phyloP scores from a whole-genome alignment of 2,113 vertebrate species.

The Origma solitaria region DNA sequence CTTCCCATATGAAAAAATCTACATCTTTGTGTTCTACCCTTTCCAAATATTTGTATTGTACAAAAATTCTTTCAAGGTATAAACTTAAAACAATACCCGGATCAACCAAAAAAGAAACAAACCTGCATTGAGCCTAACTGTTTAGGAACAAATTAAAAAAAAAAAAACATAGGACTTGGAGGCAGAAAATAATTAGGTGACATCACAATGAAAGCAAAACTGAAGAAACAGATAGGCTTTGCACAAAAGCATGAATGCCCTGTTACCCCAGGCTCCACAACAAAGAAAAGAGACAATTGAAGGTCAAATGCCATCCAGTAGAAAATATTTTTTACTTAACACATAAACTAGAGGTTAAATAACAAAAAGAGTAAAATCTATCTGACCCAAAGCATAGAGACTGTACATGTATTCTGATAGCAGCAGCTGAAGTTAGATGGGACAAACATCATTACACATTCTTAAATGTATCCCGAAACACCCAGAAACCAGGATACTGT shows the following conservation, averaged over 20 bases:
- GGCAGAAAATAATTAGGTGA: not conserved
- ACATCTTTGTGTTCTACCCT: fast-evolving
- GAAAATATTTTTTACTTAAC: not conserved
- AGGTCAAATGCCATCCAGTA: not conserved
- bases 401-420: not conserved
- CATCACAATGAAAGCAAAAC: not conserved
- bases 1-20: not conserved
- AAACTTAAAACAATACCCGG: not conserved
- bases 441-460: not conserved
- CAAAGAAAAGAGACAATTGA: not conserved
- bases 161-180: not conserved
- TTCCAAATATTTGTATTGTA: not conserved
- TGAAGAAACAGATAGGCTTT: not conserved
- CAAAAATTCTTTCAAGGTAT: not conserved
- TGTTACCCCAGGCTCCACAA: not conserved
- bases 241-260: not conserved
- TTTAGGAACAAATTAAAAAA: not conserved
- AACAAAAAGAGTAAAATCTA: not conserved
- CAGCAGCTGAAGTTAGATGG: not conserved
- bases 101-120: not conserved
- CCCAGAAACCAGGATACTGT: not conserved
- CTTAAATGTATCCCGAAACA: not conserved
- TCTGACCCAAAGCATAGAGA: not conserved
- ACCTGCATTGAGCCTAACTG: not conserved
- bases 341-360: not conserved